Evolutionary conservation across 92 coral and sea anemone genomes (phyloP), one percentile per base, ranked within the genome.

Genomic region (Desmophyllum pertusum): DNA sequence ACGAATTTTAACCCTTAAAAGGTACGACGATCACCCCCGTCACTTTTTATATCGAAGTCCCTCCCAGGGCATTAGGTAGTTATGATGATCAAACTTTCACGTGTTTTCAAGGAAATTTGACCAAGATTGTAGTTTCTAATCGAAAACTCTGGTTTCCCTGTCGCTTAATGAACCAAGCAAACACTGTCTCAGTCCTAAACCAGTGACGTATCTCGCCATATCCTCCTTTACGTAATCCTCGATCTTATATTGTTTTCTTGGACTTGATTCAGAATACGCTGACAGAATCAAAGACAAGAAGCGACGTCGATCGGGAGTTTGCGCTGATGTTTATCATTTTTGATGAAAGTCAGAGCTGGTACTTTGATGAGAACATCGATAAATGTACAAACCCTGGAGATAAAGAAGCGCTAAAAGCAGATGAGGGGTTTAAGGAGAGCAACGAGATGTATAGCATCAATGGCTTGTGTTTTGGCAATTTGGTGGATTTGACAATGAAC

Each of bases 331-430:
- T 95, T 63, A 91, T 92, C 40, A 93, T 95, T 1, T 80, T 95
- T 36, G 97, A 95, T 70, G 98, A 95, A 71, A 91, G 89, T 61
- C 84, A 89, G 73, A 95, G 98, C 83, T 95, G 98, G 98, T 95
- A 91, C 83, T 81, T 92, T 7, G 95, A 92, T 70, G 85, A 92
- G 0, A 92, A 92, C 83, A 89, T 88, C 73, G 73, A 80, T 15
- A 50, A 39, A 2, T 84, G 89, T 38, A 73, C 33, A 37, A 80
- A 63, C 0, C 64, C 79, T 30, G 83, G 87, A 42, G 38, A 69
- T 53, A 31, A 68, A 77, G 80, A 72, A 29, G 7, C 50, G 53
- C 61, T 65, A 21, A 78, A 78, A 23, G 95, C 38, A 52, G 87
- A 92, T 76, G 98, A 71, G 29, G 98, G 88, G 61, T 94, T 94